These are phyloP conservation scores for Ophonus ardosiacus DNA, from an alignment of 2,888 invertebrate species.

Conservation along the genomic window DNA sequence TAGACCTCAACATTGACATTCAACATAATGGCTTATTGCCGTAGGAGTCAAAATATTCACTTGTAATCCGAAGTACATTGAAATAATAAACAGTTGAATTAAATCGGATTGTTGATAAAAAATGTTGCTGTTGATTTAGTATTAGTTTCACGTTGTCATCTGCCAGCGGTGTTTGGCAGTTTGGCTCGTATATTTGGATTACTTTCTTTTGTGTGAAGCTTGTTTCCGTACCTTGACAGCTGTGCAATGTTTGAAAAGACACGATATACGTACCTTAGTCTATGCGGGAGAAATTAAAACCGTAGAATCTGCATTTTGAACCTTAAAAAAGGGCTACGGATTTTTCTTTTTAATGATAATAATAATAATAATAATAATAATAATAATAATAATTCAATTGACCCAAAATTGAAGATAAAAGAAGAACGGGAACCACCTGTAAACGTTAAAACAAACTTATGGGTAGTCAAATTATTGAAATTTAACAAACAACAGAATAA, in stretches of 20 bases:
- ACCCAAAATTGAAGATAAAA: too few species aligned
- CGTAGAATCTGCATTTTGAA: neutral
- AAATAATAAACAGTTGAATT: slow-evolving; percentile 1
- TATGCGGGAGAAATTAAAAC: slow-evolving; percentile 6
- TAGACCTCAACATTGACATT: slow-evolving; percentile 15
- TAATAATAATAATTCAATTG: too few species aligned
- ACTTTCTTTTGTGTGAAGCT: slow-evolving; percentile 46
- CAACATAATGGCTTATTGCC: slow-evolving; percentile 1
- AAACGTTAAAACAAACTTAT: too few species aligned
- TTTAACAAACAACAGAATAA: too few species aligned
- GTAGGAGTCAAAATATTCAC: slow-evolving; percentile 5
- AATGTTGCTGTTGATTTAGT: slow-evolving; percentile 47
- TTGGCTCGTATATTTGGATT: slow-evolving; percentile 50
- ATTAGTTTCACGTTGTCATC: slow-evolving; percentile 56
- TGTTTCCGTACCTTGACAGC: slow-evolving; percentile 40
- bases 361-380: too few species aligned
- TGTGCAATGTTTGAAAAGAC: slow-evolving; percentile 47
- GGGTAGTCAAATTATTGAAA: too few species aligned
- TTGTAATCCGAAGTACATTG: slow-evolving; percentile 14
- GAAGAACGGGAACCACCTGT: too few species aligned
- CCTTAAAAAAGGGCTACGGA: neutral
- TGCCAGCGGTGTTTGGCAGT: slow-evolving; percentile 18
- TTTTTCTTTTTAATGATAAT: neutral
- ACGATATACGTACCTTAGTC: neutral
- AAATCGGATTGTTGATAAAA: slow-evolving; percentile 28